Evolutionary conservation across 2,113 vertebrate genomes (phyloP), one percentile per base, ranked within the genome.

Genomic region (Turnix velox): DNA sequence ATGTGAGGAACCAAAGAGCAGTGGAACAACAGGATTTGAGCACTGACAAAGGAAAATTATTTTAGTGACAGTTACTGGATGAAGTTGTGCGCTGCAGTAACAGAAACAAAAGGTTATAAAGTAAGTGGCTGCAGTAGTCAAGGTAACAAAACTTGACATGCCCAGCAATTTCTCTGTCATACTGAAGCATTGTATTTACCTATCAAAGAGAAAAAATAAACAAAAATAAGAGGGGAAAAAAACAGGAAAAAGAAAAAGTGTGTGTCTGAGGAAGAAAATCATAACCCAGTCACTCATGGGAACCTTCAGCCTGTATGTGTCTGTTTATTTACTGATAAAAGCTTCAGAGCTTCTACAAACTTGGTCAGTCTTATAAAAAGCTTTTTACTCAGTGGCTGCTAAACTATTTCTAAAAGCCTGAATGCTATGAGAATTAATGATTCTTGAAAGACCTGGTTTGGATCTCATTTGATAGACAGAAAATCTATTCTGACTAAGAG

Each of bases 401-500:
- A 69, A 82, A 49, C 15, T 84, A 18, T 52, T 91, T 69, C 40
- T 77, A 54, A 82, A 81, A 90, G 48, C 25, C 28, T 88, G 37
- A 88, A 92, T 72, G 31, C 9, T 45, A 30, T 87, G 37, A 94
- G 69, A 88, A 79, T 84, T 92, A 94, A 91, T 72, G 40, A 79
- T n/a, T 93, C 65, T 84, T 93, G 86, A 89, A 82, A 81, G 65
- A 75, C 78, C 31, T 46, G 33, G 12, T 78, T 87, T 88, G 62
- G 37, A 79, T 87, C 77, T 91, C 40, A 58, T 84, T 78, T 72
- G 77, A 87, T 61, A 78, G 90, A 92, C 69, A 93, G 86, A 88
- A 94, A 94, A 92, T 96, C 88, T 88, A 75, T 96, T 87, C 77
- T 84, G 43, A 91, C 28, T 72, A 48, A 28, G 48, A 66, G 72